Evolutionary conservation across 2,113 vertebrate species (phyloP).

Genomic region (Clupea harengus): DNA sequence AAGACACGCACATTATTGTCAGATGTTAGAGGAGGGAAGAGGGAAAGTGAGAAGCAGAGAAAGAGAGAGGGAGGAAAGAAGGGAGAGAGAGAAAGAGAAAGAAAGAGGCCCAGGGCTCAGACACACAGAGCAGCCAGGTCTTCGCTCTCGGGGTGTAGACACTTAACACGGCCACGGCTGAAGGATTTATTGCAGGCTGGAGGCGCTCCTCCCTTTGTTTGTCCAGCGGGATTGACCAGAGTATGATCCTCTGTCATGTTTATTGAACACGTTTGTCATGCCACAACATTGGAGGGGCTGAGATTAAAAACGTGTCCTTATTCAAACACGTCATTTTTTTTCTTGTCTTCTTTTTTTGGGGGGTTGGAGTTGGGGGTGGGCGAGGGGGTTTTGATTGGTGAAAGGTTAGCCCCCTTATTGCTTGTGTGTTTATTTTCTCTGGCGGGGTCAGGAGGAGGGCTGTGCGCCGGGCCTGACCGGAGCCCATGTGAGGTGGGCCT

Average conservation of each 20-base stretch:
- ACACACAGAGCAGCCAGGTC: background rate
- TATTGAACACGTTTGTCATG: background rate
- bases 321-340: background rate
- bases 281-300: background rate
- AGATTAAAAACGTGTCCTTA: background rate
- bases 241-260: background rate
- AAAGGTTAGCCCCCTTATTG: background rate
- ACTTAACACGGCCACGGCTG: slow-evolving; percentile 16
- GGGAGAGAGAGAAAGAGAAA: background rate
- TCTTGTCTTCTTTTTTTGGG: background rate
- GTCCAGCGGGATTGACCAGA: background rate
- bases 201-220: background rate
- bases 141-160: slow-evolving; percentile 11
- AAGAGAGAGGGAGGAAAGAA: background rate
- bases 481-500: background rate
- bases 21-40: slow-evolving; percentile 16
- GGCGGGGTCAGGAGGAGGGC: background rate
- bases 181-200: slow-evolving; percentile 23
- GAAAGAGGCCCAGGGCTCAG: background rate
- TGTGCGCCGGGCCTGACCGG: background rate
- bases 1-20: background rate
- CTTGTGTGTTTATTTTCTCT: background rate
- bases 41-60: background rate
- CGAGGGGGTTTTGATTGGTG: background rate
- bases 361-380: background rate